phyloP scores from a whole-genome alignment of 2,888 invertebrate species.

The Drosophila setosimentum region DNA sequence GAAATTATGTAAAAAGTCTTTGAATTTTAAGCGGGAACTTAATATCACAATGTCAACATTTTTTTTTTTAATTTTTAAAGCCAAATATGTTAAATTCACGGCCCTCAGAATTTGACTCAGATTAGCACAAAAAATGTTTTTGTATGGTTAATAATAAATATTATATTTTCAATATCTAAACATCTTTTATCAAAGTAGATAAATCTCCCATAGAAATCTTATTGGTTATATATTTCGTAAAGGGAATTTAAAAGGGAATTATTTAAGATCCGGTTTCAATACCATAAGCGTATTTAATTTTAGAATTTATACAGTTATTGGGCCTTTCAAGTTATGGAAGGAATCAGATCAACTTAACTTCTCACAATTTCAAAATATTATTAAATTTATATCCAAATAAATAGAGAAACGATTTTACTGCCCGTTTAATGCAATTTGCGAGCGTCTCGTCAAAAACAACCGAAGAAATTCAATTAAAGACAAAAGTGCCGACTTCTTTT shows the following conservation, averaged over 20 bases:
- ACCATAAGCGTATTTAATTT: not conserved
- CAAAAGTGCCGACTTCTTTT: slow-evolving; percentile 29
- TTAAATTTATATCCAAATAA: slow-evolving; percentile 8
- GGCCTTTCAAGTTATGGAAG: not conserved
- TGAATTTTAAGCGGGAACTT: not conserved
- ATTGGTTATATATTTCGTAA: not conserved
- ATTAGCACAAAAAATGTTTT: not conserved
- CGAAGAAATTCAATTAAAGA: slow-evolving; percentile 68
- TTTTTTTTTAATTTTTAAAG: not conserved
- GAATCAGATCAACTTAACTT: not conserved
- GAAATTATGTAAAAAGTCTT: not conserved
- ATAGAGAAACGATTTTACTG: not conserved
- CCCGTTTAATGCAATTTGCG: slow-evolving; percentile 30
- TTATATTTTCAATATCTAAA: not conserved
- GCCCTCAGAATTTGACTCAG: not conserved
- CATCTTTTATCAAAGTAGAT: not conserved
- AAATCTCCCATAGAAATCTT: not conserved
- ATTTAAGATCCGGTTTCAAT: not conserved
- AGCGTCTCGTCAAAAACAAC: slow-evolving; percentile 53
- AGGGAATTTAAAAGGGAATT: not conserved
- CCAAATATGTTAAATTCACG: not conserved
- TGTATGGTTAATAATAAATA: not conserved
- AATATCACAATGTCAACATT: not conserved
- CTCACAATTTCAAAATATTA: slow-evolving; percentile 8
- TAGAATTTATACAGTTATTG: not conserved